Percentiles rank a stretch among this genome's conserved stretches.
These are phyloP conservation scores for Merops nubicus DNA, from an alignment of 2,113 vertebrate species.

Conservation along the genomic window DNA sequence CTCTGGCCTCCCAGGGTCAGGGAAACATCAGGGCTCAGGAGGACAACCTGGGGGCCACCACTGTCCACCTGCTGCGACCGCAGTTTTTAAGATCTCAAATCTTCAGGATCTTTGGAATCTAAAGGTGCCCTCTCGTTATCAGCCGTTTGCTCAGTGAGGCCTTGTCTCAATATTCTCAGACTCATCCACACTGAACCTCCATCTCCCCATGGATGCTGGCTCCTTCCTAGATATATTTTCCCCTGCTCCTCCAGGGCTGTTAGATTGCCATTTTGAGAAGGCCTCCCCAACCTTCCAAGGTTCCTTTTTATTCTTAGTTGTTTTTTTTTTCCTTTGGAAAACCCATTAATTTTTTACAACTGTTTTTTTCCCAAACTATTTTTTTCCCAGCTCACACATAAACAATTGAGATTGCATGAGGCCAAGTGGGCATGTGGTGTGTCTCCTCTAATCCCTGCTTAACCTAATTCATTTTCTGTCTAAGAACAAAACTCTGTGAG, in stretches of 20 bases:
- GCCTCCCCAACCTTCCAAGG: fast-evolving
- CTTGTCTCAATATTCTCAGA: not conserved
- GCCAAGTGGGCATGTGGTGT: not conserved
- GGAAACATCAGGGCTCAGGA: not conserved
- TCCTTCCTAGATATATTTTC: not conserved
- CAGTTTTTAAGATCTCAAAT: not conserved
- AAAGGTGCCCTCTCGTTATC: not conserved
- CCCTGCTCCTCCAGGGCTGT: not conserved
- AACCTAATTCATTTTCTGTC: slow-evolving; percentile 58
- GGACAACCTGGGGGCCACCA: fast-evolving
- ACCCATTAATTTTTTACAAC: not conserved
- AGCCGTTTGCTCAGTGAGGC: not conserved
- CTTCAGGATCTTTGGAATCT: not conserved
- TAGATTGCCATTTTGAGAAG: not conserved
- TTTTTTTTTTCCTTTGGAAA: not conserved
- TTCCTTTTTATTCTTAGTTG: not conserved
- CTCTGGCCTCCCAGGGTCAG: not conserved
- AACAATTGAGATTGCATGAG: not conserved
- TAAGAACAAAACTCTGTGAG: slow-evolving; percentile 30
- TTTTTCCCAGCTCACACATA: not conserved
- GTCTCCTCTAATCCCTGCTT: slow-evolving; percentile 32
- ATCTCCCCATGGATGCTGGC: not conserved
- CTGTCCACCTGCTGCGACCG: fast-evolving
- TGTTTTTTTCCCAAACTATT: not conserved
- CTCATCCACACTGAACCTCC: not conserved